Evolutionary conservation across 2,113 vertebrate genomes (phyloP).

Genomic region (Oenanthe oenanthe): DNA sequence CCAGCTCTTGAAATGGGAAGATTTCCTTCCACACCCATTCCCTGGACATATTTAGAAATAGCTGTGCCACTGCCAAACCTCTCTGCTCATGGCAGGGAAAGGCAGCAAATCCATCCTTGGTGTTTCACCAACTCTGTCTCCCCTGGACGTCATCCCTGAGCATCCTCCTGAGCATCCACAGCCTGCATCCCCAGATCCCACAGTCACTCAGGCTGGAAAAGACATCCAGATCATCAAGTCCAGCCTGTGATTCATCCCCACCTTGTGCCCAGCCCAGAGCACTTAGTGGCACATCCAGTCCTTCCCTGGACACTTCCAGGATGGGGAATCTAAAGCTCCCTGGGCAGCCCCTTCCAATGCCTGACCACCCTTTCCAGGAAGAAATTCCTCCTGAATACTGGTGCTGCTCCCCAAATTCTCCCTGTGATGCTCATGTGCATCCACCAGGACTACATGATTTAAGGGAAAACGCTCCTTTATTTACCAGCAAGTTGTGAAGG

Average conservation of each 20-base stretch:
- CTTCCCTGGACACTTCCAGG: not conserved
- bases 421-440: not conserved
- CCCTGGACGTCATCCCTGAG: fast-evolving
- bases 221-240: not conserved
- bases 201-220: fast-evolving
- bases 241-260: not conserved
- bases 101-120: not conserved
- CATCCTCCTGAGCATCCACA: not conserved
- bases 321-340: not conserved
- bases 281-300: not conserved
- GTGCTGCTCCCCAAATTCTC: not conserved
- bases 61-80: constrained; percentile 42
- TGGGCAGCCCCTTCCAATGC: not conserved
- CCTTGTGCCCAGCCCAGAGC: not conserved
- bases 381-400: not conserved
- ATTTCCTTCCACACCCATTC: constrained; percentile 69
- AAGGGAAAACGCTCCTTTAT: not conserved
- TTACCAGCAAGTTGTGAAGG: not conserved
- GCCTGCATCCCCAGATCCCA: fast-evolving
- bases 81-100: not conserved
- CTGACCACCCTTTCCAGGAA: not conserved
- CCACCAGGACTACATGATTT: not conserved
- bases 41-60: constrained; percentile 61
- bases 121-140: fast-evolving
- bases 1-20: constrained; percentile 40